phyloP scores from a whole-genome alignment of 2,113 vertebrate species.

The Dasyprocta punctata region DNA sequence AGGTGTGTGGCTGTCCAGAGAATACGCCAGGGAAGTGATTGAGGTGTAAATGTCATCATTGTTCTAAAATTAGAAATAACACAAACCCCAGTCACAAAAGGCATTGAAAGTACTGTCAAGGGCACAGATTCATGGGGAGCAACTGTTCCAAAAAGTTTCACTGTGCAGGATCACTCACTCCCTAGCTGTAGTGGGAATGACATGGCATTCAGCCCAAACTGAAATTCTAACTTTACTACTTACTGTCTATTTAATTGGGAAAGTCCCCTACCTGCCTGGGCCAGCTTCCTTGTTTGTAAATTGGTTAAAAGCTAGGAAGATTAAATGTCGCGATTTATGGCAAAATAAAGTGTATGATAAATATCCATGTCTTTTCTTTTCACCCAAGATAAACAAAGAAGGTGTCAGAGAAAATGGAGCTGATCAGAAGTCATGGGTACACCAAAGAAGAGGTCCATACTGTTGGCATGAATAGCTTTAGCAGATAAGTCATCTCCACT shows the following conservation, averaged over 20 bases:
- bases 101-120: background rate
- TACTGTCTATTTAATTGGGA: slow-evolving; percentile 23
- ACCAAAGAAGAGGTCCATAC: background rate
- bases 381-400: slow-evolving; percentile 21
- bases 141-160: slow-evolving; percentile 16
- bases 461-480: background rate
- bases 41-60: slow-evolving; percentile 65
- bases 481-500: slow-evolving; percentile 5
- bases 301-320: background rate
- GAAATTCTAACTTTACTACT: slow-evolving; percentile 30
- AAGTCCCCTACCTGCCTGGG: background rate
- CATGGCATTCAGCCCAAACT: background rate
- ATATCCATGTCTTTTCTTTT: slow-evolving; percentile 19
- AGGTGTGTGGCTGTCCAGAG: slow-evolving; percentile 50
- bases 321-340: slow-evolving; percentile 17
- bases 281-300: slow-evolving; percentile 12
- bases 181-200: background rate
- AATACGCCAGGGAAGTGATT: slow-evolving; percentile 54
- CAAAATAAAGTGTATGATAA: slow-evolving; percentile 37
- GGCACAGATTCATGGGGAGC: background rate
- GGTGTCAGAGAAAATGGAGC: slow-evolving; percentile 20
- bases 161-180: slow-evolving; percentile 6
- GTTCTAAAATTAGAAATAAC: slow-evolving; percentile 64
- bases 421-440: slow-evolving; percentile 14
- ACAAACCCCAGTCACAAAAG: slow-evolving; percentile 34